Conservation (phyloP, 2,888 invertebrate species). For the Dione vanillae region DNA sequence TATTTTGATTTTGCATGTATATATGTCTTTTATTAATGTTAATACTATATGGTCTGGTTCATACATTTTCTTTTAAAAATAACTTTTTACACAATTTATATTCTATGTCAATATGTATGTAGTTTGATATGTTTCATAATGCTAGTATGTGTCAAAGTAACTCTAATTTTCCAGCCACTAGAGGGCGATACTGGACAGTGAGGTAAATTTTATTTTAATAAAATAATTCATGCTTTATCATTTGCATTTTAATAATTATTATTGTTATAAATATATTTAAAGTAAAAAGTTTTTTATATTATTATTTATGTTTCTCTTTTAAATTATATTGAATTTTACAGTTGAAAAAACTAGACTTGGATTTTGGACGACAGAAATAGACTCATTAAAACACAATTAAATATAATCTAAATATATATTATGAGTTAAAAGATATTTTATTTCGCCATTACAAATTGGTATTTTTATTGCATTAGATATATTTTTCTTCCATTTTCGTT, state of each 20-base stretch:
- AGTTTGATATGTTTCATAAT: neutral
- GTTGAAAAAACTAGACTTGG: too few relatives aligned
- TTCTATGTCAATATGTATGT: neutral
- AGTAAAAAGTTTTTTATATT: neutral
- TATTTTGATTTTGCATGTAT: neutral
- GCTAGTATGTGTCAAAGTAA: conserved; percentile 34
- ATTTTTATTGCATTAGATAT: neutral
- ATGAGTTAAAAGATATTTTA: neutral
- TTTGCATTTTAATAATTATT: conserved; percentile 8
- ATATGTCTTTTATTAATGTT: neutral
- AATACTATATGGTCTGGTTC: neutral
- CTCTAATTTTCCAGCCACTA: conserved; percentile 46
- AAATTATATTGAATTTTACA: too few relatives aligned
- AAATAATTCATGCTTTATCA: conserved; percentile 30
- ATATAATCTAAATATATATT: too few relatives aligned
- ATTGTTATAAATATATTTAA: neutral
- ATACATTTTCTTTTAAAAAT: neutral
- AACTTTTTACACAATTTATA: neutral
- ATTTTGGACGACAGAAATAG: too few relatives aligned
- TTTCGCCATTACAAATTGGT: neutral
- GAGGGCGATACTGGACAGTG: conserved; percentile 47
- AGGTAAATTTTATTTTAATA: conserved; percentile 40
- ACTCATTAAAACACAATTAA: too few relatives aligned
- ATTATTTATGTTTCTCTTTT: too few relatives aligned
- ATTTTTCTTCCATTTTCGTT: neutral